Conservation (phyloP, 2,113 vertebrate species). For the Phylloscopus trochilus region DNA sequence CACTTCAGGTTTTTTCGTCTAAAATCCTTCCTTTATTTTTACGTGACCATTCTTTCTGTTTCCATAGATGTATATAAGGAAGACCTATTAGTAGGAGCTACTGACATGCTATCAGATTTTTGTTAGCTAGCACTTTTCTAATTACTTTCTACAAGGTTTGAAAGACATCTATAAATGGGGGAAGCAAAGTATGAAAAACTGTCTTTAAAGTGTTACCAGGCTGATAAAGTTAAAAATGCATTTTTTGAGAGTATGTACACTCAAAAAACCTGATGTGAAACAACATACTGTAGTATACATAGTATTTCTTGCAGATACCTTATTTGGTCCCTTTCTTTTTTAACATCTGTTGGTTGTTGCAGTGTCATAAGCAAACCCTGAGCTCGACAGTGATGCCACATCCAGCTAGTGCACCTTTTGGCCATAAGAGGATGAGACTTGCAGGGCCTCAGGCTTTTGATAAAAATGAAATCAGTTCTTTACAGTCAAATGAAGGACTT, state of each 20-base stretch:
- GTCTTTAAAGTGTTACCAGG: not conserved
- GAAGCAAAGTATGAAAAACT: not conserved
- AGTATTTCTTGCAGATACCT: not conserved
- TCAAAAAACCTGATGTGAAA: not conserved
- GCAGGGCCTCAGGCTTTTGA: constrained; percentile 92
- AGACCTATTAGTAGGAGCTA: not conserved
- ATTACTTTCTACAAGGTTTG: not conserved
- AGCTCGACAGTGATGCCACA: constrained; percentile 93
- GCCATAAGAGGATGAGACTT: constrained; percentile 90
- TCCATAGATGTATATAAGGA: not conserved
- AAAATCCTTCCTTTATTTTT: not conserved
- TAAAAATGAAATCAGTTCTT: constrained; percentile 85
- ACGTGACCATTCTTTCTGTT: not conserved
- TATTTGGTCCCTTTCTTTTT: not conserved
- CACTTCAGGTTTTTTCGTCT: not conserved
- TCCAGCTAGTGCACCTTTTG: constrained; percentile 92
- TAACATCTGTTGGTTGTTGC: constrained; percentile 19
- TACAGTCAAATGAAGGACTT: constrained; percentile 91
- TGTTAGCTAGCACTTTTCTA: not conserved
- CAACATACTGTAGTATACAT: not conserved
- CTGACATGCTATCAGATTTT: not conserved
- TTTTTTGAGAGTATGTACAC: not conserved
- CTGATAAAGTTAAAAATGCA: not conserved
- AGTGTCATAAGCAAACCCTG: constrained; percentile 98
- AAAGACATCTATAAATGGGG: not conserved